Evolutionary conservation across 2,797 vertebrate genomes (phyloP), one percentile per base, ranked within the genome.

Genomic region (Chelon labrosus): DNA sequence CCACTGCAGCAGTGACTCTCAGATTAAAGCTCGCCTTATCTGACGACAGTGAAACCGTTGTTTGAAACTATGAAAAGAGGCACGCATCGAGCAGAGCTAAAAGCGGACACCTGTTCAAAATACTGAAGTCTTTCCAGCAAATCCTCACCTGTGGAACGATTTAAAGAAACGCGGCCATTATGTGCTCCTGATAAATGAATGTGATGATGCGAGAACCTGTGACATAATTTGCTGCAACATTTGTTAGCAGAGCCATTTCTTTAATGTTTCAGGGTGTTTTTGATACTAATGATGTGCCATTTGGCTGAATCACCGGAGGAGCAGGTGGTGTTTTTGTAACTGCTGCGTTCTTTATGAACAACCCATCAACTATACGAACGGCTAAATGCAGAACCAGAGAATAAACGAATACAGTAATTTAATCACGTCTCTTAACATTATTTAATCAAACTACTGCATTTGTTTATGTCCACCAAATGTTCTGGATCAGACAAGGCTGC

Each of bases 241-340:
- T 75, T 71, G 50, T 53, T 7, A 20, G 11, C 37, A 3, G 1
- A 42, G 37, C 8, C 42, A 44, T 44, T 62, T 68, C 42, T 59
- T 35, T 54, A 14, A 44, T 63, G 8, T 65, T 65, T 63, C 10
- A 55, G 35, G 46, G 49, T 61, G 37, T 67, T 62, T 51, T n/a
- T 13, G 9, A 53, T 7, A 35, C 72, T 35, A 41, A 67, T 69
- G 57, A 12, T 54, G 16, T 38, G 20, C 52, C 69, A 64, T 53
- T 62, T 58, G 71, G 72, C 47, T 20, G 46, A 69, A 78, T 65
- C 64, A 64, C 10, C 49, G 55, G 31, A 77, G 38, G 37, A 64
- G 46, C 79, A 78, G 79, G 71, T 82, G 63, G 50, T 79, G 68
- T 77, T 72, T 81, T 70, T 55, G 31, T 25, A n/a, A 31, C 72